Conservation (phyloP, 1,140 invertebrate genomes). For the Ostrea denselamellosa region DNA sequence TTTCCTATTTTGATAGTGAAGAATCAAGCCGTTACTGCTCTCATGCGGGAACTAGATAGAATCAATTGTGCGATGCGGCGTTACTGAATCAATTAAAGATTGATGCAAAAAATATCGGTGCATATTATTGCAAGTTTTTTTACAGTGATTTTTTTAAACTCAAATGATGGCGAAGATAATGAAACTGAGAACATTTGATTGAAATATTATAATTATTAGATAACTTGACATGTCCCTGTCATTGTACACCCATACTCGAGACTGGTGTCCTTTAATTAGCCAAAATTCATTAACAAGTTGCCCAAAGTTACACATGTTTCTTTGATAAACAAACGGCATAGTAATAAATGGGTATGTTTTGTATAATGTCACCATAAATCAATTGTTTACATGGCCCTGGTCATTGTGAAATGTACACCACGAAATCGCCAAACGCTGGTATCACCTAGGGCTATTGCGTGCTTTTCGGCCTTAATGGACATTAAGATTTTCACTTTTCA, state of each 20-base stretch:
- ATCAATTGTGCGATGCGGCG: slow-evolving; percentile 8
- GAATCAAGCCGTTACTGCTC: neutral
- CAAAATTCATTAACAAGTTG: slow-evolving; percentile 28
- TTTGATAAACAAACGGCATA: slow-evolving; percentile 22
- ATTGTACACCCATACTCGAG: neutral
- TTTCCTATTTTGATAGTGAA: neutral
- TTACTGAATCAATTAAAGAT: slow-evolving; percentile 18
- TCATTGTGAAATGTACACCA: slow-evolving; percentile 10
- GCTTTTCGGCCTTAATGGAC: slow-evolving; percentile 34
- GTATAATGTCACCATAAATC: slow-evolving; percentile 32
- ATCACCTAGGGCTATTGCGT: slow-evolving; percentile 7
- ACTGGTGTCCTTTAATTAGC: slow-evolving; percentile 10
- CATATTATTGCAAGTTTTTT: slow-evolving; percentile 22
- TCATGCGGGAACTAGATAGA: neutral
- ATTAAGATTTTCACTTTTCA: slow-evolving; percentile 40
- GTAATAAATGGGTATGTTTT: slow-evolving; percentile 33
- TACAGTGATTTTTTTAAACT: neutral
- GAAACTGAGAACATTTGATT: neutral
- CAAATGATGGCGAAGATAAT: neutral
- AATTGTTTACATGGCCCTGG: slow-evolving; percentile 28
- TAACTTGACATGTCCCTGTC: neutral
- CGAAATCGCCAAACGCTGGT: neutral
- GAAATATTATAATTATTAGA: neutral
- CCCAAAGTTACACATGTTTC: slow-evolving; percentile 37
- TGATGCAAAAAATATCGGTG: slow-evolving; percentile 30